Conservation (phyloP, 2,797 vertebrate species). For the Leptodon cayanensis region DNA sequence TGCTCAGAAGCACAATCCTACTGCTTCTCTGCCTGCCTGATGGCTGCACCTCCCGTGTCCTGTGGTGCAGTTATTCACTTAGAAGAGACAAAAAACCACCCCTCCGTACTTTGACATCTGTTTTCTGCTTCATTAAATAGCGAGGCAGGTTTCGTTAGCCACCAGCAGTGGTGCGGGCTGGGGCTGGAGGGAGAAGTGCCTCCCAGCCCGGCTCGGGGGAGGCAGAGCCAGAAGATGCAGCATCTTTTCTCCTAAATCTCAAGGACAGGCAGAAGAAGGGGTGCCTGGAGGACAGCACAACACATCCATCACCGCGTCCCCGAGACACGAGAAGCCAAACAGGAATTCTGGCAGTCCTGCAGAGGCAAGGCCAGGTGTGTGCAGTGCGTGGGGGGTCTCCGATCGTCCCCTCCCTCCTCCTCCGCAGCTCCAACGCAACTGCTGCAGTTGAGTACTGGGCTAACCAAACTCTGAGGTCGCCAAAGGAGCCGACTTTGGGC, state of each 20-base stretch:
- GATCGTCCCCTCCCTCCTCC: neutral
- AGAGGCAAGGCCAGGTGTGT: neutral
- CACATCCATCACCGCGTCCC: neutral
- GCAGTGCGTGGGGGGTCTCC: fast-evolving
- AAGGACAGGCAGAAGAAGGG: neutral
- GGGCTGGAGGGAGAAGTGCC: neutral
- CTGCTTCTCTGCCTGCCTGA: neutral
- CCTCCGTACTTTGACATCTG: neutral
- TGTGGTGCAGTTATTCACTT: neutral
- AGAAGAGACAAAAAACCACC: neutral
- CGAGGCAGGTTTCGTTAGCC: neutral
- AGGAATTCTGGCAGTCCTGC: neutral
- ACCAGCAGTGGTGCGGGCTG: fast-evolving
- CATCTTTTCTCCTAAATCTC: neutral
- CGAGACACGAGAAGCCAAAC: neutral
- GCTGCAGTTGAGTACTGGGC: too few relatives aligned
- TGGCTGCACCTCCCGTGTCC: neutral
- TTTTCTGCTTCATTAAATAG: neutral
- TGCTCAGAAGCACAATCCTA: neutral
- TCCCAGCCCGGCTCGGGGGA: neutral
- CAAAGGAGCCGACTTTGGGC: neutral
- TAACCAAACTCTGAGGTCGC: neutral
- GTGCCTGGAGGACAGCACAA: neutral
- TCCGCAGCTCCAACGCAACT: fast-evolving
- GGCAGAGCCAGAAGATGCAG: neutral